Conservation (phyloP, 2,797 vertebrate genomes). For the Lycodopsis pacificus region DNA sequence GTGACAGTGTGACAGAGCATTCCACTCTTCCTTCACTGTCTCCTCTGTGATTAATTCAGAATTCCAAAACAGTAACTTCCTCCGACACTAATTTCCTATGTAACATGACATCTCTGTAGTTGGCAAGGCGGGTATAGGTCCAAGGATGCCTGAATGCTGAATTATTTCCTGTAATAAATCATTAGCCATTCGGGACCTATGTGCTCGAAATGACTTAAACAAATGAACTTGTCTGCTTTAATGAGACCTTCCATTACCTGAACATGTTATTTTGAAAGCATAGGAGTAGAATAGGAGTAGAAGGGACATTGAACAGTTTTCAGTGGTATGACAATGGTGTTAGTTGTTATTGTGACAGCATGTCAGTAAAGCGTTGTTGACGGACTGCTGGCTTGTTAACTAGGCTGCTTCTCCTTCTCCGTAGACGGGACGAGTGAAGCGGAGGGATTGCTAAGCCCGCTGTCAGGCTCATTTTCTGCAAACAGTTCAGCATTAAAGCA, state of each 20-base stretch:
- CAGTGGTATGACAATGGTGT: not conserved
- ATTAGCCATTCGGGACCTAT: slow-evolving; percentile 83
- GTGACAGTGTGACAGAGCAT: slow-evolving; percentile 61
- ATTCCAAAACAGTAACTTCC: slow-evolving; percentile 86
- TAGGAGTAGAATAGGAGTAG: not conserved
- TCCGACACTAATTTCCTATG: slow-evolving; percentile 85
- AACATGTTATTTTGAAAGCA: slow-evolving; percentile 67
- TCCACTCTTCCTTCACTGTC: slow-evolving; percentile 72
- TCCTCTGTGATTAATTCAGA: slow-evolving; percentile 83
- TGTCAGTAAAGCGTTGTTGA: not conserved
- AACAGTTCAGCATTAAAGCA: not conserved
- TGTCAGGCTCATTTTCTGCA: not conserved
- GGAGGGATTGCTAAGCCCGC: not conserved
- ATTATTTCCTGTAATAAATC: slow-evolving; percentile 87
- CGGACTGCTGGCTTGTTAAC: not conserved
- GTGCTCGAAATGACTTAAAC: slow-evolving; percentile 86
- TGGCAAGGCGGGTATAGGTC: slow-evolving; percentile 63
- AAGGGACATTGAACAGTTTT: slow-evolving; percentile 3
- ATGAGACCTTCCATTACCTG: slow-evolving; percentile 85
- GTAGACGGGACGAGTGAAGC: not conserved
- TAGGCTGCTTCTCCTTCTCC: not conserved
- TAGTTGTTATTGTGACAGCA: not conserved
- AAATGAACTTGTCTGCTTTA: slow-evolving; percentile 88
- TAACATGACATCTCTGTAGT: slow-evolving; percentile 80
- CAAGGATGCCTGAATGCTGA: slow-evolving; percentile 79